Conservation (phyloP, 2,797 vertebrate species). For the Poeciliopsis paucimaculata region DNA sequence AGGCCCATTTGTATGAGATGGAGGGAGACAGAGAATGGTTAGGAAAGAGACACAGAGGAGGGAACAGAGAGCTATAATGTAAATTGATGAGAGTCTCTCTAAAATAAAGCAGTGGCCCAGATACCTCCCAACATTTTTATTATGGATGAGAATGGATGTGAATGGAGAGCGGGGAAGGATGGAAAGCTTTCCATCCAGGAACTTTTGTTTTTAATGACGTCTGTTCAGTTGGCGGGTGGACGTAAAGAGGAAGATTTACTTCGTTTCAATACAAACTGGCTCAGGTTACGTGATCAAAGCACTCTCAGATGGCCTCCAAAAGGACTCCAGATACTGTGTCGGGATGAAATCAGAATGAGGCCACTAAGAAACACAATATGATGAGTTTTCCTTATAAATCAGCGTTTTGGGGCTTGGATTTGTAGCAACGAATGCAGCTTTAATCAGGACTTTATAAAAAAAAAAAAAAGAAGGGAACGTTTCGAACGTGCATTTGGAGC, state of each 20-base stretch:
- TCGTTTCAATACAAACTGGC: neutral
- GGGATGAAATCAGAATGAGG: neutral
- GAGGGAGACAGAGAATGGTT: constrained; percentile 49
- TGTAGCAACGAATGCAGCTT: neutral
- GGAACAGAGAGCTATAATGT: constrained; percentile 54
- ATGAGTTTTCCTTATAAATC: neutral
- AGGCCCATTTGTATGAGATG: constrained; percentile 61
- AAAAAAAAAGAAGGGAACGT: neutral
- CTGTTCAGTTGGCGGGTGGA: neutral
- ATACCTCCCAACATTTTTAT: constrained; percentile 64
- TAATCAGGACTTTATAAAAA: neutral
- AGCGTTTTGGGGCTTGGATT: neutral
- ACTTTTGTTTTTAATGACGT: constrained; percentile 31
- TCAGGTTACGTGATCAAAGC: neutral
- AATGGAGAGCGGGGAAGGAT: constrained; percentile 10
- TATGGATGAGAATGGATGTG: constrained; percentile 57
- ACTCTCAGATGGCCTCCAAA: constrained; percentile 1
- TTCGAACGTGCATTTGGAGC: neutral
- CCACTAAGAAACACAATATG: constrained; percentile 5
- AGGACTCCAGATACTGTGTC: constrained; percentile 2
- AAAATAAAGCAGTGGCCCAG: constrained; percentile 69
- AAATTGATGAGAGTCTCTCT: constrained; percentile 74
- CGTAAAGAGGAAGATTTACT: constrained; percentile 9
- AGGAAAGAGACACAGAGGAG: constrained; percentile 37
- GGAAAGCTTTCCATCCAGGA: constrained; percentile 26